Percentiles rank a stretch among this genome's conserved stretches.
phyloP scores from a whole-genome alignment of 2,797 vertebrate species.

The Syngnathus rostellatus region DNA sequence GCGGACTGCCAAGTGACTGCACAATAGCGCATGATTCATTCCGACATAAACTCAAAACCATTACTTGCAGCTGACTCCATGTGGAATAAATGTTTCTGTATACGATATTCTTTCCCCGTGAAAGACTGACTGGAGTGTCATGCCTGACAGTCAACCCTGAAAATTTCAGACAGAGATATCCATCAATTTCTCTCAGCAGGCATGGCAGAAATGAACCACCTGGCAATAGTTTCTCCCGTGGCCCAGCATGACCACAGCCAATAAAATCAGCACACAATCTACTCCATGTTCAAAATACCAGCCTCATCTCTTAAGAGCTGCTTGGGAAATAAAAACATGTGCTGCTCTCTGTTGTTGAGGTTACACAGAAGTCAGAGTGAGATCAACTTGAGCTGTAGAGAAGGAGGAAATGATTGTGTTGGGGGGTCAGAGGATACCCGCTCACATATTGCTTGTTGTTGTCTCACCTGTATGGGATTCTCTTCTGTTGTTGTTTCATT shows the following conservation, averaged over 20 bases:
- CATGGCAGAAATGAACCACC: slow-evolving; percentile 21
- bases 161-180: slow-evolving; percentile 32
- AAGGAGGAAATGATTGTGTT: slow-evolving; percentile 11
- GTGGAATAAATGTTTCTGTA: slow-evolving; percentile 16
- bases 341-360: slow-evolving; percentile 21
- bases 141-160: slow-evolving; percentile 23
- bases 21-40: slow-evolving; percentile 1
- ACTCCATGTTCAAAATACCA: slow-evolving; percentile 13
- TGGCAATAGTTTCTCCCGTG: slow-evolving; percentile 36
- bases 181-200: slow-evolving; percentile 19
- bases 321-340: slow-evolving; percentile 28
- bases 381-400: not conserved
- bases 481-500: not conserved
- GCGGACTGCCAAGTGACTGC: not conserved
- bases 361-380: slow-evolving; percentile 10
- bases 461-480: slow-evolving; percentile 15
- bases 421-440: slow-evolving; percentile 16
- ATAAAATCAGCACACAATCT: slow-evolving; percentile 28
- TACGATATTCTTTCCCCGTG: not conserved
- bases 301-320: slow-evolving; percentile 10
- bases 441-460: slow-evolving; percentile 29
- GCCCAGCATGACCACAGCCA: slow-evolving; percentile 21
- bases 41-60: slow-evolving; percentile 2
- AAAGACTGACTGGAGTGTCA: slow-evolving; percentile 23
- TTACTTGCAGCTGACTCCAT: slow-evolving; percentile 7